These are phyloP conservation scores for Phyllostomus discolor DNA, from an alignment of 2,113 vertebrate genomes.

Conservation along the genomic window DNA sequence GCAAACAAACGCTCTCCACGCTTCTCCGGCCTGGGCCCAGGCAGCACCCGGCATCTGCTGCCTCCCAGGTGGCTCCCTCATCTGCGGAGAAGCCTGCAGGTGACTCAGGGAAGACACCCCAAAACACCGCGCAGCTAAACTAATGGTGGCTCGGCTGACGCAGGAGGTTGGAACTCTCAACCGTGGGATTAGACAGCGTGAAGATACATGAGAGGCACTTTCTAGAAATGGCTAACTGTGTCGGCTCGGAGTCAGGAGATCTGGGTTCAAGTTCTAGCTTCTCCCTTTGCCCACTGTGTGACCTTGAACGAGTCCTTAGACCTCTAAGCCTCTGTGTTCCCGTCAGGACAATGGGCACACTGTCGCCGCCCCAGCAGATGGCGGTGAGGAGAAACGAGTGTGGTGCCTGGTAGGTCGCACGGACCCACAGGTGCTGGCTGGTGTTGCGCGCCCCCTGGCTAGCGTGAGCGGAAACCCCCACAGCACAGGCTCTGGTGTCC, in stretches of 20 bases:
- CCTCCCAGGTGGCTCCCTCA: not conserved
- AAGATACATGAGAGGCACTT: not conserved
- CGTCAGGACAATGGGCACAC: not conserved
- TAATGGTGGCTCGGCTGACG: not conserved
- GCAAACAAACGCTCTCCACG: not conserved
- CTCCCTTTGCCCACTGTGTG: not conserved
- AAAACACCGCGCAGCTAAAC: not conserved
- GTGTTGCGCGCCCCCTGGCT: not conserved
- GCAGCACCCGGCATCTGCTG: no score
- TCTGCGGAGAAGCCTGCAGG: not conserved
- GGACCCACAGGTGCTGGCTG: not conserved
- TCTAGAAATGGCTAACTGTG: not conserved
- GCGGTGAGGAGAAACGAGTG: not conserved
- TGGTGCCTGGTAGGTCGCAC: not conserved
- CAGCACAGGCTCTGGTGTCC: not conserved
- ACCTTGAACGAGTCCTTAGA: not conserved
- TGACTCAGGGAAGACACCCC: not conserved
- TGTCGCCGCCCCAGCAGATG: not conserved
- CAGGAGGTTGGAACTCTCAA: not conserved
- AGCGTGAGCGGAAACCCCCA: no score
- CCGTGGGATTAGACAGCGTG: not conserved
- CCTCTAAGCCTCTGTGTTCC: not conserved
- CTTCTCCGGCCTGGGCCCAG: not conserved
- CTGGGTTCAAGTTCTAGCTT: not conserved
- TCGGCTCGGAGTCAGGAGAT: not conserved